A percentile compares a stretch with the other conserved stretches of the same genome.
phyloP scores from a whole-genome alignment of 2,888 invertebrate genomes.

The Eremobia ochroleuca region DNA sequence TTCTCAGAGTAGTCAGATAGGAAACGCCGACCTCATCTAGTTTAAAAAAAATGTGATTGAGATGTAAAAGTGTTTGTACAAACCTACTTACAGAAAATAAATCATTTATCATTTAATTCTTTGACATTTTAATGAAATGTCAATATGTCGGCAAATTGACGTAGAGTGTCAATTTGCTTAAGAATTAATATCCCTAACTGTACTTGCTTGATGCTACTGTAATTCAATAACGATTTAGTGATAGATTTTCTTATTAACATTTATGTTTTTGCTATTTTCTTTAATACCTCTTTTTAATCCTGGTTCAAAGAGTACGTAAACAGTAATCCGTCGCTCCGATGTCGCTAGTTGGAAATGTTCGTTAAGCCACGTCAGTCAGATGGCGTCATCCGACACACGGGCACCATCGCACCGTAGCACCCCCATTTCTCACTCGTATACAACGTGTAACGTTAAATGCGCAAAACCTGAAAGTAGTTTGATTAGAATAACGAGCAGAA shows the following conservation, averaged over 20 bases:
- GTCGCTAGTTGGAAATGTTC: conserved; percentile 42
- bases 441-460: no score
- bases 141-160: not conserved
- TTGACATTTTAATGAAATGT: not conserved
- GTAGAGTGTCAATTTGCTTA: not conserved
- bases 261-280: not conserved
- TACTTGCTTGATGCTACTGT: not conserved
- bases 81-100: no score
- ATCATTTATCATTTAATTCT: no score
- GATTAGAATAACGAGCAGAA: no score
- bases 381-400: conserved; percentile 41
- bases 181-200: not conserved
- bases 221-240: no score
- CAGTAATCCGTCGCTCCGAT: conserved; percentile 21
- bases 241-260: not conserved
- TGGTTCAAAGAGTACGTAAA: conserved; percentile 28
- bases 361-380: conserved; percentile 39
- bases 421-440: conserved; percentile 3
- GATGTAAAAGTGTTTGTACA: no score
- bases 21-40: no score
- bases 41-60: no score
- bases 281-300: not conserved
- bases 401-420: conserved; percentile 18
- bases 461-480: no score
- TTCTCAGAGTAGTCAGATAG: no score